Percentiles rank a stretch among this genome's conserved stretches.
phyloP scores from a whole-genome alignment of 2,888 invertebrate species.

The Gisinianus flammeolus region DNA sequence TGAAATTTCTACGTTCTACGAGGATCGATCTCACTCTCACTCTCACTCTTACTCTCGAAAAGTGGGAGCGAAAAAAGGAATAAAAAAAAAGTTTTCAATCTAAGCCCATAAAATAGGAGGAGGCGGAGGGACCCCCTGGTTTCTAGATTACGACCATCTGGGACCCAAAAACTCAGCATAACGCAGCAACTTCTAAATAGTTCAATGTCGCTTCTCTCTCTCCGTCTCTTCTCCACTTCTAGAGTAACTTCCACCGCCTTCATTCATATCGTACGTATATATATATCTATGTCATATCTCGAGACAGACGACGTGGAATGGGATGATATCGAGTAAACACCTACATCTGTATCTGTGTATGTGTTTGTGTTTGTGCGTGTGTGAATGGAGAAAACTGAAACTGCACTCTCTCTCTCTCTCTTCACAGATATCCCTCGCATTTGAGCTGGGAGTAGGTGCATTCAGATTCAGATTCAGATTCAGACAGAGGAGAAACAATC shows the following conservation, averaged over 20 bases:
- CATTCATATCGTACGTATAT: no score
- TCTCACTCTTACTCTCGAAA: background rate
- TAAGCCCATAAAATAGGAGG: constrained; percentile 56
- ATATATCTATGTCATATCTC: background rate
- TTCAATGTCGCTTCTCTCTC: background rate
- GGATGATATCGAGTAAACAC: background rate
- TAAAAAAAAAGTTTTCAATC: constrained; percentile 58
- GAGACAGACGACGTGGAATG: background rate
- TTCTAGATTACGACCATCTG: constrained; percentile 59
- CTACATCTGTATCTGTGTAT: no score
- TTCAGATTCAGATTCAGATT: background rate
- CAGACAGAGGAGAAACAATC: background rate
- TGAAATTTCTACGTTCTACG: background rate
- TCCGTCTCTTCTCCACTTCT: background rate
- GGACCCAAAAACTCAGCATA: constrained; percentile 44
- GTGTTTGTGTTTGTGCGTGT: background rate
- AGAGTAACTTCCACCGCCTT: background rate
- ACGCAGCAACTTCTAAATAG: constrained; percentile 7
- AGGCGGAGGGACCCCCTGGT: constrained; percentile 54
- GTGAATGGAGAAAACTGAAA: background rate
- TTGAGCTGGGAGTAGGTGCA: background rate
- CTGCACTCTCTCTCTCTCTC: no score
- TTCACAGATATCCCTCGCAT: background rate
- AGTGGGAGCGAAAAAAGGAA: constrained; percentile 41
- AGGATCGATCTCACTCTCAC: constrained; percentile 41